Base-by-base conservation (phyloP, 2,113 vertebrate species). In the Nycticebus coucang region DNA sequence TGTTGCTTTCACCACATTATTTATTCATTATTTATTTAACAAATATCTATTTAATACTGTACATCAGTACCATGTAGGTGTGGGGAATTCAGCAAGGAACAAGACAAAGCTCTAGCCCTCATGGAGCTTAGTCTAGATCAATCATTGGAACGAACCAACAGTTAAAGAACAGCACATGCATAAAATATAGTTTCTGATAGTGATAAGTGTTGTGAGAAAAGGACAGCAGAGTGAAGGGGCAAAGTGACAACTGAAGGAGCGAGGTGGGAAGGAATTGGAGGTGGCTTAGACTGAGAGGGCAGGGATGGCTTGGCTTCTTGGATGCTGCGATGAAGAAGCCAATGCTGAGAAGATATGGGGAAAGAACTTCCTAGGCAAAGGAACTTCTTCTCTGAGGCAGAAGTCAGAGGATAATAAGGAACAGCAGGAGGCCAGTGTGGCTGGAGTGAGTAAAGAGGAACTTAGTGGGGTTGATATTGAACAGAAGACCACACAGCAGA, bases 21-120 rank as follows among this genome's bases (percentile, higher is more conserved):
- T 82, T 35, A 77, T 64, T 88, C n/a, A 22, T 80, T 92, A 53
- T 45, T 45, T 75, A 89, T 71, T 81, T 93, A 87, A 72, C 85
- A 85, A 87, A 78, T 53, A 64, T 33, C 53, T 77, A 10, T 41
- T 88, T 78, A 84, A 77, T 78, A 24, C 28, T 88, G 37, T 13
- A 55, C 64, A 55, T 10, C 45, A 74, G n/a, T 77, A 24, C 11
- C 8, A 24, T 7, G 12, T 33, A 88, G 26, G 11, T 81, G 8
- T 2, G 84, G 62, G 26, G 53, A 81, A 89, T 84, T 96, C 66
- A 62, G n/a, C 18, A 64, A n/a, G 21, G 72, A 93, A 55, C 4
- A 68, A 72, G 62, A 33, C 45, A 78, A 94, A 88, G 33, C 77
- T 57, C 4, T 19, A 86, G n/a, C 37, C 24, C 13, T 88, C 7